These are phyloP conservation scores for Euphydryas editha DNA, from an alignment of 2,888 invertebrate genomes.

Conservation along the genomic window DNA sequence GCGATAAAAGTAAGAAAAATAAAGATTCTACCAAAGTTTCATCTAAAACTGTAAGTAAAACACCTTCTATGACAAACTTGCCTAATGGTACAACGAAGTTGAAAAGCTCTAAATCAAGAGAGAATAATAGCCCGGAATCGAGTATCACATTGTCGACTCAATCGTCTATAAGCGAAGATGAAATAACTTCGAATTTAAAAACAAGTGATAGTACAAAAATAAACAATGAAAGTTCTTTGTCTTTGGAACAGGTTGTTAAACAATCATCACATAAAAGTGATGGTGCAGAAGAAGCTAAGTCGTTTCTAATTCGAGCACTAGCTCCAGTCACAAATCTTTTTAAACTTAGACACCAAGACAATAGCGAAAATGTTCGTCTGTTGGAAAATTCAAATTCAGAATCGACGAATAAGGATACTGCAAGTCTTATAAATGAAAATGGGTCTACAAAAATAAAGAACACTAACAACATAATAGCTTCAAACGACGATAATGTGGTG, in stretches of 20 bases:
- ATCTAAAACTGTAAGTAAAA: slow-evolving; percentile 57
- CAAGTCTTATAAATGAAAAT: slow-evolving; percentile 80
- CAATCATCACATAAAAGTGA: slow-evolving; percentile 74
- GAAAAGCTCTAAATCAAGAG: slow-evolving; percentile 71
- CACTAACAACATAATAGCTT: slow-evolving; percentile 64
- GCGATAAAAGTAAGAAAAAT: slow-evolving; percentile 53
- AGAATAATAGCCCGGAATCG: slow-evolving; percentile 76
- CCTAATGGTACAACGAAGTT: slow-evolving; percentile 61
- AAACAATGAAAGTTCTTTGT: slow-evolving; percentile 82
- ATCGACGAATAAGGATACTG: slow-evolving; percentile 75
- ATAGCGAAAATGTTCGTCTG: slow-evolving; percentile 77
- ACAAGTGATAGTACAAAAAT: slow-evolving; percentile 76
- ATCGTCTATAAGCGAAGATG: slow-evolving; percentile 79
- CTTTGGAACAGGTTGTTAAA: slow-evolving; percentile 79
- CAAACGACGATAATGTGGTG: slow-evolving; percentile 72
- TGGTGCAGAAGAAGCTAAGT: slow-evolving; percentile 86
- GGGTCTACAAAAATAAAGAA: slow-evolving; percentile 65
- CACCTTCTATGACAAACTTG: slow-evolving; percentile 56
- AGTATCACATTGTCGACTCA: slow-evolving; percentile 81
- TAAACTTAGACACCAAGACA: slow-evolving; percentile 84
- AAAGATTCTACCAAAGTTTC: slow-evolving; percentile 43
- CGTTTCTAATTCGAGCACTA: slow-evolving; percentile 88
- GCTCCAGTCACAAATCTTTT: slow-evolving; percentile 91
- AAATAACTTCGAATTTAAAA: slow-evolving; percentile 65
- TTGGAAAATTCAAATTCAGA: slow-evolving; percentile 69